These are phyloP conservation scores for Dysmachus trigonus DNA, from an alignment of 2,888 invertebrate genomes.

Conservation along the genomic window DNA sequence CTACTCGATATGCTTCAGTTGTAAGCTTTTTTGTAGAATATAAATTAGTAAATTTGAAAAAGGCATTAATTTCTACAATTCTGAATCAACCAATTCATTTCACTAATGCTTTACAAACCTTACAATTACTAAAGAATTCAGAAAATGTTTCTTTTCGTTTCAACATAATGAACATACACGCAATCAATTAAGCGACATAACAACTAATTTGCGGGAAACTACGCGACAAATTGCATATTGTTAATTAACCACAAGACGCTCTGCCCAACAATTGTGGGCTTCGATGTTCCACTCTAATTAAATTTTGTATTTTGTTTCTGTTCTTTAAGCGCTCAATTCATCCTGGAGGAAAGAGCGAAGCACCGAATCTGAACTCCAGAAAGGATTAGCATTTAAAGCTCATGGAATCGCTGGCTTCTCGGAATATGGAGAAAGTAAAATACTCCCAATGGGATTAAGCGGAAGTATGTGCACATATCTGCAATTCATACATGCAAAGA, in stretches of 20 bases:
- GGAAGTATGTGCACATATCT: neutral
- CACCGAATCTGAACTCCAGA: neutral
- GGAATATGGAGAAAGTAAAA: neutral
- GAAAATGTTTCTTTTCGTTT: neutral
- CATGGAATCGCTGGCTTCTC: neutral
- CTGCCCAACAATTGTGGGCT: neutral
- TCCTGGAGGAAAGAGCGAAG: neutral
- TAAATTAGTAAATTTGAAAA: too few species aligned
- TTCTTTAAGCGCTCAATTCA: neutral
- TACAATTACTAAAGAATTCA: neutral
- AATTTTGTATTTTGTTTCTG: neutral
- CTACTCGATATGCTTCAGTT: too few species aligned
- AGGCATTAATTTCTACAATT: too few species aligned
- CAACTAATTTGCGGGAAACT: neutral
- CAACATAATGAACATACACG: neutral
- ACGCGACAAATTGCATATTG: neutral
- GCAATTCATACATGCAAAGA: neutral
- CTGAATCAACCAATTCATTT: too few species aligned
- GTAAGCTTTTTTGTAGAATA: too few species aligned
- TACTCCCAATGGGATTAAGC: neutral
- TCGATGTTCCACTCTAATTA: neutral
- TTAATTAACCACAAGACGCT: neutral
- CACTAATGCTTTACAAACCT: too few species aligned
- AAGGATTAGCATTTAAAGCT: neutral
- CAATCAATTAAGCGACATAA: neutral